These are phyloP conservation scores for Mesocricetus auratus DNA, from an alignment of 2,113 vertebrate species.

Conservation along the genomic window DNA sequence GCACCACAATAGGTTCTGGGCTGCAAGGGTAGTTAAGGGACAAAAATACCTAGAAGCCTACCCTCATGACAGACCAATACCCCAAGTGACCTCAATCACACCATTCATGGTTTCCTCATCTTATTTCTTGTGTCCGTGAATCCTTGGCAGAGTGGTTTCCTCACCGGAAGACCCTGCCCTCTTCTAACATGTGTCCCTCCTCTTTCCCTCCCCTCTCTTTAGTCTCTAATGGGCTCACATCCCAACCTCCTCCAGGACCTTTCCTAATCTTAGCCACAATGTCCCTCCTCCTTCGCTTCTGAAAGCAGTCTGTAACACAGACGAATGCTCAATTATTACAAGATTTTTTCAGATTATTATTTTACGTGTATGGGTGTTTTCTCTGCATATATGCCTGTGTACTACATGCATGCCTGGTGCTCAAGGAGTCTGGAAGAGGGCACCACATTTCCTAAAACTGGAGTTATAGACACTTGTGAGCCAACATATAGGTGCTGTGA, in stretches of 20 bases:
- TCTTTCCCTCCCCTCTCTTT: neutral
- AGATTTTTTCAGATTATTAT: neutral
- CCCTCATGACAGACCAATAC: neutral
- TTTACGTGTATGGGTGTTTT: neutral
- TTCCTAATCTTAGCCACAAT: neutral
- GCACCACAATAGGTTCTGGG: constrained; percentile 86
- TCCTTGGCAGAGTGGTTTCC: neutral
- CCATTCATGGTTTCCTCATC: neutral
- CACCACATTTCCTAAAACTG: neutral
- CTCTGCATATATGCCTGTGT: neutral
- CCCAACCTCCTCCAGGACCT: neutral
- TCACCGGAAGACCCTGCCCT: neutral
- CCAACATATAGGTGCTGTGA: no score
- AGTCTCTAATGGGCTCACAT: constrained; percentile 38
- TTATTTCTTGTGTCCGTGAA: neutral
- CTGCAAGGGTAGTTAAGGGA: constrained; percentile 89
- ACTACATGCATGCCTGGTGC: neutral
- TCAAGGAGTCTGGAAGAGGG: neutral
- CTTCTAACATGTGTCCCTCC: neutral
- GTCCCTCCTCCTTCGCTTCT: neutral
- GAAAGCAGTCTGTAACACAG: neutral
- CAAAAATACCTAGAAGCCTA: neutral
- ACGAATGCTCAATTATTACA: neutral
- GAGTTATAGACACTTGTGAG: neutral
- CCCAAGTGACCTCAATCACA: neutral